Percentiles rank a stretch among this genome's conserved stretches.
Evolutionary conservation across 1,140 invertebrate genomes (phyloP).

Genomic region (Aphis craccivora): DNA sequence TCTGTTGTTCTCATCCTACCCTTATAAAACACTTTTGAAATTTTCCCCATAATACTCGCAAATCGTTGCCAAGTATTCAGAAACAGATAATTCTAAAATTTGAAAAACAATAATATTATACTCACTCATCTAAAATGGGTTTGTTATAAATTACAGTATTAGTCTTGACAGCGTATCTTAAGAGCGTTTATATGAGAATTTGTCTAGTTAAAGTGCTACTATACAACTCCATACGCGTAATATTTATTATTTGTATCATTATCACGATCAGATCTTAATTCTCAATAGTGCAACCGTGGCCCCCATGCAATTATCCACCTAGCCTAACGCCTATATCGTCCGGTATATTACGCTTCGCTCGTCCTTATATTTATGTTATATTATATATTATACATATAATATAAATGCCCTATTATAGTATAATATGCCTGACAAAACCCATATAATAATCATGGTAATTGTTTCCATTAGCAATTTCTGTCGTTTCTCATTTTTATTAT

Average conservation of each 20-base stretch:
- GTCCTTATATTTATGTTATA: background rate
- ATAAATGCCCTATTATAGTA: background rate
- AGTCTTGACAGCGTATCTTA: background rate
- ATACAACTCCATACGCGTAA: background rate
- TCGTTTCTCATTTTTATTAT: slow-evolving; percentile 27
- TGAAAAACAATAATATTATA: background rate
- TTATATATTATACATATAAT: background rate
- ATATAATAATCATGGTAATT: slow-evolving; percentile 40
- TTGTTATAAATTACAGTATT: background rate
- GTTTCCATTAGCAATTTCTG: slow-evolving; percentile 37
- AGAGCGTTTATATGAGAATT: background rate
- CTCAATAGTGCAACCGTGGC: background rate
- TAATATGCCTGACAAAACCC: slow-evolving; percentile 11
- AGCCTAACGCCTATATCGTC: slow-evolving; percentile 33
- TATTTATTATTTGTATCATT: background rate
- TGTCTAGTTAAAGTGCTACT: background rate
- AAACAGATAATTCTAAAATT: background rate
- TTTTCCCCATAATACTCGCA: background rate
- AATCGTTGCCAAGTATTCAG: background rate
- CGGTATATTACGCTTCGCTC: background rate
- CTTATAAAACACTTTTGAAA: too few species aligned
- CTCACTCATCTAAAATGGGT: too few species aligned
- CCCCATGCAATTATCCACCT: slow-evolving; percentile 29
- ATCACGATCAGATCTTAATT: background rate
- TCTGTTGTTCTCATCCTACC: too few species aligned